These are phyloP conservation scores for Ichneumon xanthorius DNA, from an alignment of 2,888 invertebrate species.

Conservation along the genomic window DNA sequence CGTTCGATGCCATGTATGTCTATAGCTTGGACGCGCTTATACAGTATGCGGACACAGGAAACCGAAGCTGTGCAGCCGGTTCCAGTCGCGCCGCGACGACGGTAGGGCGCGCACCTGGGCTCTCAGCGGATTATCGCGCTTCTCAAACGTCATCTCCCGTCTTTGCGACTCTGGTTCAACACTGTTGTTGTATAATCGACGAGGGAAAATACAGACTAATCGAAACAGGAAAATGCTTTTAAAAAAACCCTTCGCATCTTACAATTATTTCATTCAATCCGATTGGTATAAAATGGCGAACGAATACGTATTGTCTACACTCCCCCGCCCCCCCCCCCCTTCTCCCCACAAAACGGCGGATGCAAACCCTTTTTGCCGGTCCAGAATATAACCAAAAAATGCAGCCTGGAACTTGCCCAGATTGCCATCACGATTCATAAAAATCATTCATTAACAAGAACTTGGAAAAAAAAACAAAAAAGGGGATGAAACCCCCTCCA, in stretches of 20 bases:
- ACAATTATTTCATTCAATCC: conserved; percentile 21
- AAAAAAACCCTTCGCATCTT: conserved; percentile 17
- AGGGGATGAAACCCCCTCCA: no score
- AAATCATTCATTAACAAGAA: neutral
- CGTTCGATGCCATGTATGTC: neutral
- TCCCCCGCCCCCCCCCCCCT: no score
- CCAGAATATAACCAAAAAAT: no score
- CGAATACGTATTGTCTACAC: conserved; percentile 18
- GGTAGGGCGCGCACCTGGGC: conserved; percentile 33
- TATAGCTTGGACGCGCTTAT: neutral
- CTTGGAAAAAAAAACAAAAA: no score
- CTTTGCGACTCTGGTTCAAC: neutral
- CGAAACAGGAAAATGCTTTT: conserved; percentile 14
- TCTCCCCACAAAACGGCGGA: no score
- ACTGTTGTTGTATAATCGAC: neutral
- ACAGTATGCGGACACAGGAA: conserved; percentile 46
- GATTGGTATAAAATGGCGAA: neutral
- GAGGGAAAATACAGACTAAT: conserved; percentile 11
- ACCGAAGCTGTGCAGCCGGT: conserved; percentile 48
- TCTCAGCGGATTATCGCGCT: conserved; percentile 2
- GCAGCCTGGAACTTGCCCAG: neutral
- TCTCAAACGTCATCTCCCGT: conserved; percentile 41
- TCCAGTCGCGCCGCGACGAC: conserved; percentile 29
- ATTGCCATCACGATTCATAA: neutral
- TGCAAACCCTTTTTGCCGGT: no score